These are phyloP conservation scores for Pogonophryne albipinna DNA, from an alignment of 2,797 vertebrate genomes.

Conservation along the genomic window DNA sequence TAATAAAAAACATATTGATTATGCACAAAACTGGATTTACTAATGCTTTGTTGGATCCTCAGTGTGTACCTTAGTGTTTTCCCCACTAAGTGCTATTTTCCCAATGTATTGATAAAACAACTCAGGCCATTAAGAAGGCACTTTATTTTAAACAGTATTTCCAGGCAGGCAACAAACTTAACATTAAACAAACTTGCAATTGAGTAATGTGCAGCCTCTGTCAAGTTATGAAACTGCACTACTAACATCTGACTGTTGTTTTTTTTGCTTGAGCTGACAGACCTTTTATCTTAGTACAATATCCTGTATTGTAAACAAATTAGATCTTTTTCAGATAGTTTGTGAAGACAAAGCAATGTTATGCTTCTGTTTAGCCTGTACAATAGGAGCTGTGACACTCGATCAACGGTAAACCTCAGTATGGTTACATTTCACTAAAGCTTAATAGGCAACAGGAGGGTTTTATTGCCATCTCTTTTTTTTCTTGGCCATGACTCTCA, in stretches of 20 bases:
- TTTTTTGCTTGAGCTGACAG: constrained; percentile 22
- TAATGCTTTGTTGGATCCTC: constrained; percentile 13
- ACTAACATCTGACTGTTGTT: constrained; percentile 29
- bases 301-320: constrained; percentile 12
- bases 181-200: constrained; percentile 30
- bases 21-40: constrained; percentile 12
- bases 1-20: constrained; percentile 1
- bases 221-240: constrained; percentile 20
- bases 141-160: constrained; percentile 5
- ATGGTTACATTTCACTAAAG: constrained; percentile 62
- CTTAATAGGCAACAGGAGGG: constrained; percentile 67
- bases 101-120: constrained; percentile 1
- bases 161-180: neutral
- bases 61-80: neutral
- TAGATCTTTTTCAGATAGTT: constrained; percentile 19
- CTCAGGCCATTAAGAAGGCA: neutral
- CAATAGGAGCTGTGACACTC: constrained; percentile 38
- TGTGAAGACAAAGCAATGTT: constrained; percentile 40
- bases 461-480: constrained; percentile 72
- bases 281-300: constrained; percentile 15
- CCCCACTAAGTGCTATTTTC: neutral
- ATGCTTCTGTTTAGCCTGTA: constrained; percentile 37
- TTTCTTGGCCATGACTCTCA: constrained; percentile 60
- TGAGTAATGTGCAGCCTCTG: constrained; percentile 15
- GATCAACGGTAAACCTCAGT: constrained; percentile 65